Evolutionary conservation across 2,113 vertebrate species (phyloP).

Genomic region (Chloebia gouldiae): DNA sequence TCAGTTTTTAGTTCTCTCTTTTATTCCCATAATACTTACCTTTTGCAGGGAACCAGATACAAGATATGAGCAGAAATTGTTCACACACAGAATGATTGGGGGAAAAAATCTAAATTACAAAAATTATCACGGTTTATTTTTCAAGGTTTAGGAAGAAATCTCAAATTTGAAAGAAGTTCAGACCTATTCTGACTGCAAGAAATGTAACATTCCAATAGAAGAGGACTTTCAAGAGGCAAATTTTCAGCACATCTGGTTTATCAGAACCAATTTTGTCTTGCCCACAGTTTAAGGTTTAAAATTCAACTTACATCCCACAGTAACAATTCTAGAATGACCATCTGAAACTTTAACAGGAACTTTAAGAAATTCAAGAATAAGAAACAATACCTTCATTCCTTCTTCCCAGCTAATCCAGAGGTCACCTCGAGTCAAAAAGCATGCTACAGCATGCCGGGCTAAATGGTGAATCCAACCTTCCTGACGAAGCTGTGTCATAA

Average conservation of each 20-base stretch:
- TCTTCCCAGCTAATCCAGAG: constrained; percentile 99
- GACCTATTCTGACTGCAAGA: neutral
- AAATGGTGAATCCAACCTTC: constrained; percentile 98
- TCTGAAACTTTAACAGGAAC: neutral
- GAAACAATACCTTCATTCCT: constrained; percentile 87
- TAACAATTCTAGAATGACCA: neutral
- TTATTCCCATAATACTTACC: neutral
- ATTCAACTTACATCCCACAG: neutral
- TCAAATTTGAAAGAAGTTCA: neutral
- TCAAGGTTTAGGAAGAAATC: neutral
- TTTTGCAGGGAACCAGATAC: neutral
- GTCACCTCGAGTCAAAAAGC: constrained; percentile 94
- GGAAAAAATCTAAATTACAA: neutral
- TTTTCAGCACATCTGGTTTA: neutral
- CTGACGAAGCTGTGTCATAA: constrained; percentile 96
- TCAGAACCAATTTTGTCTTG: neutral
- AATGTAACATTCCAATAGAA: neutral
- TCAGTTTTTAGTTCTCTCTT: neutral
- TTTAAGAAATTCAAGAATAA: neutral
- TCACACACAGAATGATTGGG: neutral
- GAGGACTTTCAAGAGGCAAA: neutral
- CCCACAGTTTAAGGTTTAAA: neutral
- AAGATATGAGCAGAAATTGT: neutral
- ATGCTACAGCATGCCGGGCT: constrained; percentile 94
- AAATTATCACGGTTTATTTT: neutral